Conservation (phyloP, 2,888 invertebrate species). For the Coenonympha arcania region DNA sequence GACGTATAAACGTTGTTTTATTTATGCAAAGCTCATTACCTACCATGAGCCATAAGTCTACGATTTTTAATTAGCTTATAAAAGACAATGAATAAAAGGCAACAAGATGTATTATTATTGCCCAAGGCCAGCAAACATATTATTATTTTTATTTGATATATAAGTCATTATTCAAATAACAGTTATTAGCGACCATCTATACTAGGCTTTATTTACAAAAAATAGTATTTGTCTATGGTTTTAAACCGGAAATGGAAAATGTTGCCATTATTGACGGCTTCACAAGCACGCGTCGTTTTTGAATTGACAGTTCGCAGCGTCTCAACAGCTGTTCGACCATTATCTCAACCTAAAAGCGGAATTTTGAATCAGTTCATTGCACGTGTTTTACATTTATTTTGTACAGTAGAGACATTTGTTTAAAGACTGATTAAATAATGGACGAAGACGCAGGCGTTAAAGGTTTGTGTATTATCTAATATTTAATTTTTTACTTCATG, state of each 20-base stretch:
- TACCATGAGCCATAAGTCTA: too few species aligned
- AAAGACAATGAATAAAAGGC: too few species aligned
- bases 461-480: slow-evolving; percentile 40
- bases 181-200: background rate
- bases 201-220: background rate
- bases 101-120: too few species aligned
- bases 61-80: too few species aligned
- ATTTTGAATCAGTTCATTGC: slow-evolving; percentile 44
- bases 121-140: too few species aligned
- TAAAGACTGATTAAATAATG: slow-evolving; percentile 38
- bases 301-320: slow-evolving; percentile 64
- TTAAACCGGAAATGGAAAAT: slow-evolving; percentile 26
- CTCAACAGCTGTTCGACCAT: slow-evolving; percentile 65
- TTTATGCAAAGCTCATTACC: too few species aligned
- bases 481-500: slow-evolving; percentile 17
- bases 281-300: slow-evolving; percentile 42
- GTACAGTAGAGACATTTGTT: slow-evolving; percentile 24
- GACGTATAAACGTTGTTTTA: too few species aligned
- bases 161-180: too few species aligned
- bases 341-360: slow-evolving; percentile 42
- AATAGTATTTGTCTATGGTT: slow-evolving; percentile 9
- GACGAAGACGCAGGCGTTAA: slow-evolving; percentile 52
- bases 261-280: slow-evolving; percentile 37
- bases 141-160: too few species aligned
- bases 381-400: slow-evolving; percentile 47